These are phyloP conservation scores for Brachionus koreanus DNA, from an alignment of 1,140 invertebrate species.

Conservation along the genomic window DNA sequence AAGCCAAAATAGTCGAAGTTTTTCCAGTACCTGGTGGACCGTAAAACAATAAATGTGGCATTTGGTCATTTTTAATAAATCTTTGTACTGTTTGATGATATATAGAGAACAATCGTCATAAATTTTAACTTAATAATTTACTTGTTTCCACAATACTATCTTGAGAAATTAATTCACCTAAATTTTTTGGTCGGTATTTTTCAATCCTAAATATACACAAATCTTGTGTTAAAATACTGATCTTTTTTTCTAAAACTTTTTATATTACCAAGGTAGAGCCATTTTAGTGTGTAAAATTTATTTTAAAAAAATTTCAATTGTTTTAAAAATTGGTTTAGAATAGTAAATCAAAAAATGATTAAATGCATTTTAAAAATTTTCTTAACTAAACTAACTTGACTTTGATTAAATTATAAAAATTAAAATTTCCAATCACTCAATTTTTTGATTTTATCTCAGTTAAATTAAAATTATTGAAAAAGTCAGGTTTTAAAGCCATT, in stretches of 20 bases:
- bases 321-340: too few relatives aligned
- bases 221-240: too few relatives aligned
- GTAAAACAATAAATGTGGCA: constrained; percentile 95
- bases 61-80: constrained; percentile 83
- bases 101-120: not conserved
- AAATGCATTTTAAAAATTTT: not conserved
- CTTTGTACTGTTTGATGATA: constrained; percentile 68
- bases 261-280: constrained; percentile 34
- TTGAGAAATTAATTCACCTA: constrained; percentile 91
- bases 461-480: too few relatives aligned
- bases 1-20: constrained; percentile 94
- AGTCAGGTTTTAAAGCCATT: too few relatives aligned
- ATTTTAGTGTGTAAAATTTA: not conserved
- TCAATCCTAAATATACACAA: constrained; percentile 75
- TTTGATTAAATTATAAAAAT: too few relatives aligned
- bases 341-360: too few relatives aligned
- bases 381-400: too few relatives aligned
- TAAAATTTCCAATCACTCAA: too few relatives aligned
- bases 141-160: constrained; percentile 93
- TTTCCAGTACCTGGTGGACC: constrained; percentile 98
- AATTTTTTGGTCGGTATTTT: constrained; percentile 85
- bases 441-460: too few relatives aligned
- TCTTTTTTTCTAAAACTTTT: too few relatives aligned
- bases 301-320: not conserved
- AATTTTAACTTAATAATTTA: constrained; percentile 64